These are phyloP conservation scores for Cariama cristata DNA, from an alignment of 2,113 vertebrate species.

Conservation along the genomic window DNA sequence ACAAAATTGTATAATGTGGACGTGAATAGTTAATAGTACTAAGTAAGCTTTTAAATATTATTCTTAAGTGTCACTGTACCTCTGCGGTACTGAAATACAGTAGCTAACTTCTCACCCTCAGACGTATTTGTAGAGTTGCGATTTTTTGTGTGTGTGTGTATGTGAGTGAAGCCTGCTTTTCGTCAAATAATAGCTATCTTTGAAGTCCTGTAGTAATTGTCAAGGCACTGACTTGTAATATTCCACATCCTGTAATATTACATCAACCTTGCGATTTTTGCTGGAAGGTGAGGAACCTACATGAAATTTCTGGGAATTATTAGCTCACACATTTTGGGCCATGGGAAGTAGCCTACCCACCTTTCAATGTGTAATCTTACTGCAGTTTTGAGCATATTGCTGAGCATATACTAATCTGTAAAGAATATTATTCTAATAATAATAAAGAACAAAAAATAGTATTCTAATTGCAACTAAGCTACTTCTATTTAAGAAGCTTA, in stretches of 20 bases:
- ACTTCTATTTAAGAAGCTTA: background rate
- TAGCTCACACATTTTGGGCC: background rate
- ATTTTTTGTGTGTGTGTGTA: background rate
- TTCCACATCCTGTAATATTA: background rate
- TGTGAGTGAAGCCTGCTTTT: background rate
- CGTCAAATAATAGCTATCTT: background rate
- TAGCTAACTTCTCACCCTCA: background rate
- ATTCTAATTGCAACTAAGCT: background rate
- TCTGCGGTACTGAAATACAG: background rate
- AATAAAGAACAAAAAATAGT: background rate
- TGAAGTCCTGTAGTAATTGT: background rate
- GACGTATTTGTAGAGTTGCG: background rate
- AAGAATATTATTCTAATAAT: background rate
- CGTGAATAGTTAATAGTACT: background rate
- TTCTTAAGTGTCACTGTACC: background rate
- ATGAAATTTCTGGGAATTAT: background rate
- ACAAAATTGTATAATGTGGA: background rate
- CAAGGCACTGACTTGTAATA: background rate
- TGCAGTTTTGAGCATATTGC: background rate
- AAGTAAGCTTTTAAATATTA: background rate
- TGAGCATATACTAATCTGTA: background rate
- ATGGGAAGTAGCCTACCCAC: background rate
- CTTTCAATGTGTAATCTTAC: background rate
- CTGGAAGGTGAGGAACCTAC: background rate
- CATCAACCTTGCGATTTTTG: background rate